These are phyloP conservation scores for Drosophila ironensis DNA, from an alignment of 1,140 invertebrate genomes.

Conservation along the genomic window DNA sequence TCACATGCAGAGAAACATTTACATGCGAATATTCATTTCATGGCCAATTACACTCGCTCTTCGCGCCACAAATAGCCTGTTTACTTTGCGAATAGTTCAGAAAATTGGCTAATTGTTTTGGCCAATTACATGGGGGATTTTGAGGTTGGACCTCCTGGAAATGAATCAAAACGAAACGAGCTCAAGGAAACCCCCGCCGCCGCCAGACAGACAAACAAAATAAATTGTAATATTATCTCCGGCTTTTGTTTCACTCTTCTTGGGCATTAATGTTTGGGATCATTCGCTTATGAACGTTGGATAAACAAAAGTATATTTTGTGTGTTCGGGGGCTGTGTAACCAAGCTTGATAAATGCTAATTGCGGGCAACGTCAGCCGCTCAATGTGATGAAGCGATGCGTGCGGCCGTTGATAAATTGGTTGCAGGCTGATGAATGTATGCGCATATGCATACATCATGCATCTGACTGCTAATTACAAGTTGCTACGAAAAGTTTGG, in stretches of 20 bases:
- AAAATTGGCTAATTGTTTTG: constrained; percentile 47
- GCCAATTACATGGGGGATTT: constrained; percentile 39
- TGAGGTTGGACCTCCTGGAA: constrained; percentile 9
- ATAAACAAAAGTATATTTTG: constrained; percentile 30
- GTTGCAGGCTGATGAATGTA: constrained; percentile 8
- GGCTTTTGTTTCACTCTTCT: constrained; percentile 11
- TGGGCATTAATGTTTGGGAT: constrained; percentile 12
- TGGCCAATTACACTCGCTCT: constrained; percentile 50
- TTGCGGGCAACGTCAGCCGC: constrained; percentile 57
- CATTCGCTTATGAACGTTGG: constrained; percentile 37
- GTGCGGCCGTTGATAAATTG: constrained; percentile 51
- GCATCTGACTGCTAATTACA: constrained; percentile 34
- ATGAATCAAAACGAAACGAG: constrained; percentile 67
- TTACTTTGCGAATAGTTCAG: constrained; percentile 9
- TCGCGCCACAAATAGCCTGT: neutral
- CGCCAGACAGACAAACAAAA: constrained; percentile 33
- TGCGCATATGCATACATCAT: constrained; percentile 10
- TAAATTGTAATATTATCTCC: constrained; percentile 46
- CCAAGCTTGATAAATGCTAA: constrained; percentile 69
- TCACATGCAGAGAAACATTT: constrained; percentile 22
- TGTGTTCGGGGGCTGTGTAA: constrained; percentile 16
- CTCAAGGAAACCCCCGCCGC: constrained; percentile 58
- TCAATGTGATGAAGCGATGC: constrained; percentile 16
- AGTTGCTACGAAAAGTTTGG: constrained; percentile 20
- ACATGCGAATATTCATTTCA: constrained; percentile 44